A percentile compares a stretch with the other conserved stretches of the same genome.
These are phyloP conservation scores for Sebastes alutus DNA, from an alignment of 2,797 vertebrate species.

Conservation along the genomic window DNA sequence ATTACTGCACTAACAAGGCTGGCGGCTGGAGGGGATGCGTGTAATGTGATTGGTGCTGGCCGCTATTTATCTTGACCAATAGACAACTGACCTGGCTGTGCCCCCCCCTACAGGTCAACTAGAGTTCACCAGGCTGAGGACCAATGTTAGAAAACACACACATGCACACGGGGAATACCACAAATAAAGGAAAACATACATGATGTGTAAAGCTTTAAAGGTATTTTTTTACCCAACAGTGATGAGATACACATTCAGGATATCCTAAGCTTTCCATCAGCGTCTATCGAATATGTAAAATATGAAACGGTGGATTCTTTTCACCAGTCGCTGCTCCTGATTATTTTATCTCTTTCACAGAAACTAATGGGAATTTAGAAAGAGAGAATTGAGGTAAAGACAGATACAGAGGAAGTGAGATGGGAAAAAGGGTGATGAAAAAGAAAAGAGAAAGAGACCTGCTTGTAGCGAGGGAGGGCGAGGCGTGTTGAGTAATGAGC, in stretches of 20 bases:
- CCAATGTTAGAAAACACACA: constrained; percentile 21
- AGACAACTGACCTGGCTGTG: constrained; percentile 82
- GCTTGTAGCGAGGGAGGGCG: constrained; percentile 44
- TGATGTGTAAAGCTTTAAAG: background rate
- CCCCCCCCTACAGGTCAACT: constrained; percentile 71
- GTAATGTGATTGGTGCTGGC: constrained; percentile 83
- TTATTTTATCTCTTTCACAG: background rate
- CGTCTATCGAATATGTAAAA: background rate
- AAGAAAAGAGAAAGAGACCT: constrained; percentile 41
- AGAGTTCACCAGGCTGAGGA: constrained; percentile 75
- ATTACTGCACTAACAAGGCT: constrained; percentile 83
- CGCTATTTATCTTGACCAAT: constrained; percentile 83
- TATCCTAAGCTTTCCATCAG: background rate
- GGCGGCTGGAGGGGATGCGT: constrained; percentile 78
- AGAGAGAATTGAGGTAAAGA: background rate
- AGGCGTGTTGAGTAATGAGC: constrained; percentile 83
- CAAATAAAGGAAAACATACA: background rate
- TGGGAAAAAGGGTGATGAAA: constrained; percentile 29
- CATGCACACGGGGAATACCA: background rate
- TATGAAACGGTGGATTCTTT: background rate
- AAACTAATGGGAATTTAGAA: constrained; percentile 26
- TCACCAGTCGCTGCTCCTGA: background rate
- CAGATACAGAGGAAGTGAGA: constrained; percentile 34
- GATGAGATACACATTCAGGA: background rate
- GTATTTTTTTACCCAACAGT: background rate